These are phyloP conservation scores for Ladona fulva DNA, from an alignment of 1,140 invertebrate species.

Conservation along the genomic window DNA sequence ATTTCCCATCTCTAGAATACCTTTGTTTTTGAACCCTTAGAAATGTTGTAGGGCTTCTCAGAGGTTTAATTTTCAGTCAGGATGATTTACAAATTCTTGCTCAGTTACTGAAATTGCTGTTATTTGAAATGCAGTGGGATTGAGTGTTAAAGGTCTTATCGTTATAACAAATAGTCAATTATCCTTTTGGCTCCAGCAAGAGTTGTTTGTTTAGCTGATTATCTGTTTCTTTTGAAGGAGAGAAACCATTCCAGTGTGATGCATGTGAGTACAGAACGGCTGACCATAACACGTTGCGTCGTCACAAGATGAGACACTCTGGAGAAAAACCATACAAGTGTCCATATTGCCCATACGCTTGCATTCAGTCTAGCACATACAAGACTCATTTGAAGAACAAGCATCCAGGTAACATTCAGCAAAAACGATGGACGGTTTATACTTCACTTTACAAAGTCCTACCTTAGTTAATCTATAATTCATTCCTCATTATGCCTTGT, in stretches of 20 bases:
- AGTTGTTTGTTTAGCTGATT: neutral
- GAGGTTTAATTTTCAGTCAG: too few species aligned
- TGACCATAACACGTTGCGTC: slow-evolving; percentile 71
- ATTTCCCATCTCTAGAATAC: too few species aligned
- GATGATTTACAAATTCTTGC: too few species aligned
- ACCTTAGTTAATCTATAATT: too few species aligned
- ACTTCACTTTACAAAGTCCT: too few species aligned
- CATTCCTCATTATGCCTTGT: neutral
- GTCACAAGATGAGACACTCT: slow-evolving; percentile 68
- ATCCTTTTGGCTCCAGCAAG: too few species aligned
- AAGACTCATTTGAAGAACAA: slow-evolving; percentile 36
- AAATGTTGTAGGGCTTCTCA: too few species aligned
- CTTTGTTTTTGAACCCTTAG: too few species aligned
- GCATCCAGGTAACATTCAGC: neutral
- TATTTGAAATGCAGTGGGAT: too few species aligned
- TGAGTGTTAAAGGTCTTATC: too few species aligned
- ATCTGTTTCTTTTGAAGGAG: slow-evolving; percentile 41
- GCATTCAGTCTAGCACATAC: slow-evolving; percentile 57
- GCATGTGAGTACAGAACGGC: slow-evolving; percentile 63
- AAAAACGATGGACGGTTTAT: neutral
- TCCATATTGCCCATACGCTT: slow-evolving; percentile 55
- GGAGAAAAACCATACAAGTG: slow-evolving; percentile 63
- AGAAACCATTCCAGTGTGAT: slow-evolving; percentile 73
- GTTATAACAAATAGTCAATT: too few species aligned
- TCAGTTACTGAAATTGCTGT: too few species aligned